Conservation (phyloP, 2,797 vertebrate species). For the Smutsia temminckii region DNA sequence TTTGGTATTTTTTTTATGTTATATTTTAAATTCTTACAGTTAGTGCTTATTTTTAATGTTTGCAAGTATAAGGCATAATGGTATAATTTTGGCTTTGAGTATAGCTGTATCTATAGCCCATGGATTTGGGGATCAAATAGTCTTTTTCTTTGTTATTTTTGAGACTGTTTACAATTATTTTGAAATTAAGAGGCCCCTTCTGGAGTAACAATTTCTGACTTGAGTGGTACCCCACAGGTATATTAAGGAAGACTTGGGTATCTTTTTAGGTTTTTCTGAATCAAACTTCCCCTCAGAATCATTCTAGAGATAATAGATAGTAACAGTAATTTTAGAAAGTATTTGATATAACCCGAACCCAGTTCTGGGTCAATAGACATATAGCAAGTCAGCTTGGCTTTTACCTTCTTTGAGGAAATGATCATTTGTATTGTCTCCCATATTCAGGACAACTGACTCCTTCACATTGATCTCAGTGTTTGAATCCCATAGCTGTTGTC, state of each 20-base stretch:
- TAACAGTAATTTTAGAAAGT: neutral
- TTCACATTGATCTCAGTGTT: neutral
- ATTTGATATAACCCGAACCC: neutral
- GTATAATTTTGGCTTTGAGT: neutral
- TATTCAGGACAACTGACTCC: neutral
- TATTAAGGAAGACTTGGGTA: neutral
- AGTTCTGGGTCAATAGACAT: neutral
- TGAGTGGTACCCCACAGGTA: neutral
- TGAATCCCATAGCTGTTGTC: neutral
- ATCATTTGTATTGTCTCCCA: neutral
- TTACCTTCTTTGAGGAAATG: neutral
- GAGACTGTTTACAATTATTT: neutral
- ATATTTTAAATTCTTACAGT: neutral
- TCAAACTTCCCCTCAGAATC: neutral
- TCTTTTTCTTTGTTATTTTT: neutral
- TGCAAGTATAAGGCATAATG: neutral
- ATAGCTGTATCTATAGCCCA: neutral
- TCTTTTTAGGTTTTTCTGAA: neutral
- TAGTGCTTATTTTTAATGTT: neutral
- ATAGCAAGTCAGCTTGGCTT: neutral
- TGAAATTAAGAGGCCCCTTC: neutral
- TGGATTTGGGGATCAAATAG: neutral
- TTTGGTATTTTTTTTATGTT: slow-evolving; percentile 15
- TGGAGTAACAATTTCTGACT: neutral
- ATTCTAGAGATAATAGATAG: neutral